A percentile compares a stretch with the other conserved stretches of the same genome.
These are phyloP conservation scores for Formica exsecta DNA, from an alignment of 1,140 invertebrate genomes.

Conservation along the genomic window DNA sequence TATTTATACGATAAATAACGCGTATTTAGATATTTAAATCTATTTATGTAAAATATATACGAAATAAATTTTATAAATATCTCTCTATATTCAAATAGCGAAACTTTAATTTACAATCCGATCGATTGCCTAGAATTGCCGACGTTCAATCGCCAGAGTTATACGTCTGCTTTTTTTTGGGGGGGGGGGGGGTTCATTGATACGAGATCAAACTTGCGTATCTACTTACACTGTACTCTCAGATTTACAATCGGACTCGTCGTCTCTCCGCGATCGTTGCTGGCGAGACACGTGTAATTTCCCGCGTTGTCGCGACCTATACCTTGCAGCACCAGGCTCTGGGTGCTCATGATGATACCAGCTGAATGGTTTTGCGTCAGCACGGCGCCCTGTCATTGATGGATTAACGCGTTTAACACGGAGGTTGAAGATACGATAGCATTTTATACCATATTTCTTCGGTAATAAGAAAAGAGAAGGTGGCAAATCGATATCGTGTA, in stretches of 20 bases:
- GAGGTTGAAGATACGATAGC: constrained; percentile 13
- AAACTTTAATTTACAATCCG: constrained; percentile 21
- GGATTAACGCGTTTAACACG: constrained; percentile 59
- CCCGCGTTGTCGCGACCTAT: constrained; percentile 93
- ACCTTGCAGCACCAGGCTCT: constrained; percentile 94
- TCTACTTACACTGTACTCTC: constrained; percentile 93
- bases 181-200: neutral
- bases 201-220: neutral
- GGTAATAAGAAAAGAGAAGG: constrained; percentile 7
- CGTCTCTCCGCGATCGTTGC: constrained; percentile 94
- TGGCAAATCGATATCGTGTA: constrained; percentile 39
- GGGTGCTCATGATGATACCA: constrained; percentile 94
- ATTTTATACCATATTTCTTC: constrained; percentile 18
- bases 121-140: neutral
- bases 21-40: neutral
- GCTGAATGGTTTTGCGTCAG: constrained; percentile 94
- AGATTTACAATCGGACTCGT: constrained; percentile 92
- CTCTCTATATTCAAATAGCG: neutral
- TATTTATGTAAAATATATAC: neutral
- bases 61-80: neutral
- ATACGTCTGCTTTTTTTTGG: constrained; percentile 17
- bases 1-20: constrained; percentile 9
- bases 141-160: constrained; percentile 2
- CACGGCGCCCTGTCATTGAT: constrained; percentile 89
- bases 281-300: constrained; percentile 93